Evolutionary conservation across 2,888 invertebrate species (phyloP).

Genomic region (Sylvicola cinctus): DNA sequence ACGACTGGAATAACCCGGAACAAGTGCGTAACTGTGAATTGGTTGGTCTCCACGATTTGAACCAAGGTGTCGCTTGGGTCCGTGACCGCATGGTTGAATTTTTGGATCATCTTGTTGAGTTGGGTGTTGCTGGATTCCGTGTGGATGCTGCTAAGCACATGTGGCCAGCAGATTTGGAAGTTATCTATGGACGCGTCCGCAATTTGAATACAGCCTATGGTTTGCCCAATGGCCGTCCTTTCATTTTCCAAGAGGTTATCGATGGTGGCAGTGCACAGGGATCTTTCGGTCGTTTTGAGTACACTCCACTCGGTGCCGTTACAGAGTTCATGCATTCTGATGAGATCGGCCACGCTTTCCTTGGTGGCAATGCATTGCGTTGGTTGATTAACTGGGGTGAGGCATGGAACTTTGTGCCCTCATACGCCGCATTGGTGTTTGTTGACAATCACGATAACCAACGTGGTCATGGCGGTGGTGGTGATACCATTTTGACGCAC

Average conservation of each 20-base stretch:
- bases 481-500: constrained; percentile 42
- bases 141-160: constrained; percentile 32
- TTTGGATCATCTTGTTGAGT: constrained; percentile 28
- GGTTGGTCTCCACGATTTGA: constrained; percentile 30
- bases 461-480: constrained; percentile 43
- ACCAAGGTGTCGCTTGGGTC: constrained; percentile 28
- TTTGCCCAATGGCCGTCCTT: constrained; percentile 41
- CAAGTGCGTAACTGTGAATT: constrained; percentile 25
- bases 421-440: constrained; percentile 45
- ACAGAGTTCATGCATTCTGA: constrained; percentile 43
- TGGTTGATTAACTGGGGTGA: constrained; percentile 43
- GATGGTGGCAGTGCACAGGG: constrained; percentile 22
- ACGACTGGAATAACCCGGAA: constrained; percentile 28
- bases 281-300: constrained; percentile 17
- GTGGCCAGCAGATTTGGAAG: constrained; percentile 31
- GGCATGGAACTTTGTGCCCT: constrained; percentile 41
- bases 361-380: constrained; percentile 37
- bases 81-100: constrained; percentile 26
- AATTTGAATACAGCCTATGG: constrained; percentile 42
- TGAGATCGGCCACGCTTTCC: constrained; percentile 30
- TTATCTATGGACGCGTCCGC: constrained; percentile 38
- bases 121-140: constrained; percentile 35
- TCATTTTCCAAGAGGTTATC: constrained; percentile 57
- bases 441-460: constrained; percentile 88
- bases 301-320: constrained; percentile 32